Evolutionary conservation across 2,888 invertebrate genomes (phyloP).

Genomic region (Lepidocyrtoides sp.): DNA sequence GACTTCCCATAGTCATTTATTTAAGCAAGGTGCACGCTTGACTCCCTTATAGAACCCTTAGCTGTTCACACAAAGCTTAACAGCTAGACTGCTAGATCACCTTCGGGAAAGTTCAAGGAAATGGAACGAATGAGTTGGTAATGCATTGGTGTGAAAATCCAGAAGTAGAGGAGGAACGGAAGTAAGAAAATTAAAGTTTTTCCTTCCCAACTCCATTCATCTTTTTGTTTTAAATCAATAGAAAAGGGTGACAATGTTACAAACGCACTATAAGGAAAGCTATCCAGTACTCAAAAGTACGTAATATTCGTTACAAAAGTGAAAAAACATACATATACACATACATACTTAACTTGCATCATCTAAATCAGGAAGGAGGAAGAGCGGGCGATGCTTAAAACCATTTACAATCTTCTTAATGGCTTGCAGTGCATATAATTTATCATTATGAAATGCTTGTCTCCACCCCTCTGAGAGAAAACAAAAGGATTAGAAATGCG

Average conservation of each 20-base stretch:
- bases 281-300: too few species aligned
- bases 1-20: too few species aligned
- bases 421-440: constrained; percentile 83
- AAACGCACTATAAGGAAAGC: background rate
- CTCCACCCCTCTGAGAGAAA: constrained; percentile 74
- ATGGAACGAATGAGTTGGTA: constrained; percentile 8
- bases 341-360: background rate
- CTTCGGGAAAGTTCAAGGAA: background rate
- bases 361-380: constrained; percentile 59
- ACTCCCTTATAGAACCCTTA: too few species aligned
- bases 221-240: constrained; percentile 25
- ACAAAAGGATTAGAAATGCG: constrained; percentile 43
- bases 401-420: constrained; percentile 84
- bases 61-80: background rate
- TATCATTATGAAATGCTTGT: constrained; percentile 80
- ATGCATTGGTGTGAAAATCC: constrained; percentile 51
- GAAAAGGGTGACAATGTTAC: background rate
- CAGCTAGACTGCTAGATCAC: background rate
- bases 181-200: constrained; percentile 63
- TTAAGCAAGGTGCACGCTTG: too few species aligned
- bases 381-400: constrained; percentile 73
- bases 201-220: constrained; percentile 42
- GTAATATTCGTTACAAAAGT: background rate
- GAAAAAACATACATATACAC: background rate
- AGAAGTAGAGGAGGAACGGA: constrained; percentile 44